A percentile compares a stretch with the other conserved stretches of the same genome.
These are phyloP conservation scores for Cydia pomonella DNA, from an alignment of 1,140 invertebrate genomes.

Conservation along the genomic window DNA sequence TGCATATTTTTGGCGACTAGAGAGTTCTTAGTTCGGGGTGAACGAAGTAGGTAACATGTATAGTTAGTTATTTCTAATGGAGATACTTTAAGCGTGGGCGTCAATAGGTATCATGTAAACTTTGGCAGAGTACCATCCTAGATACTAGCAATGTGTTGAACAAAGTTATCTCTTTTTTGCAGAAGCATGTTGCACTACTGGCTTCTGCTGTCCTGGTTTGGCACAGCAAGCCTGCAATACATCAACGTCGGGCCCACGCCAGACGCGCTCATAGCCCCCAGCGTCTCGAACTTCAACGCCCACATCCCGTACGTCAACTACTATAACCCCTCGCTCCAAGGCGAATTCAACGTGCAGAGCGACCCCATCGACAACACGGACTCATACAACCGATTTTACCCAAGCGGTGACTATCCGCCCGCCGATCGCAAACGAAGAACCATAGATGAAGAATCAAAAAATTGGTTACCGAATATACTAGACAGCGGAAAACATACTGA, in stretches of 20 bases:
- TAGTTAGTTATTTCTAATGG: no score
- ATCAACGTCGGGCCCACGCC: conserved; percentile 53
- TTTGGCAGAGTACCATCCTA: no score
- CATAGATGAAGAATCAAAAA: conserved; percentile 42
- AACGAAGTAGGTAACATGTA: no score
- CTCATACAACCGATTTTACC: conserved; percentile 44
- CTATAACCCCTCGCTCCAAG: conserved; percentile 45
- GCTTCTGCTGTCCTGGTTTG: conserved; percentile 66
- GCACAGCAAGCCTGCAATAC: conserved; percentile 65
- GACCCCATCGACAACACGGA: conserved; percentile 48
- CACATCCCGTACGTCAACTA: conserved; percentile 58
- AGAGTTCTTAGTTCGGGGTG: no score
- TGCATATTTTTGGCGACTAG: no score
- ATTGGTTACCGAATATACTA: conserved; percentile 54
- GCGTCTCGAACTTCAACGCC: conserved; percentile 49
- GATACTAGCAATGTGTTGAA: not conserved
- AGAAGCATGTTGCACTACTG: conserved; percentile 69
- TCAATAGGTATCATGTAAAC: no score
- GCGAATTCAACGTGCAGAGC: not conserved
- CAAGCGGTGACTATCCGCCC: conserved; percentile 39
- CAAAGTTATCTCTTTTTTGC: conserved; percentile 44
- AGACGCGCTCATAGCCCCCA: conserved; percentile 48
- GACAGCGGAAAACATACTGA: conserved; percentile 53
- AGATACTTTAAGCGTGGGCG: no score
- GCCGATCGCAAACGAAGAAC: conserved; percentile 54